Base-by-base conservation (phyloP, 2,888 invertebrate species). In the Amblyjoppa fuscipennis region DNA sequence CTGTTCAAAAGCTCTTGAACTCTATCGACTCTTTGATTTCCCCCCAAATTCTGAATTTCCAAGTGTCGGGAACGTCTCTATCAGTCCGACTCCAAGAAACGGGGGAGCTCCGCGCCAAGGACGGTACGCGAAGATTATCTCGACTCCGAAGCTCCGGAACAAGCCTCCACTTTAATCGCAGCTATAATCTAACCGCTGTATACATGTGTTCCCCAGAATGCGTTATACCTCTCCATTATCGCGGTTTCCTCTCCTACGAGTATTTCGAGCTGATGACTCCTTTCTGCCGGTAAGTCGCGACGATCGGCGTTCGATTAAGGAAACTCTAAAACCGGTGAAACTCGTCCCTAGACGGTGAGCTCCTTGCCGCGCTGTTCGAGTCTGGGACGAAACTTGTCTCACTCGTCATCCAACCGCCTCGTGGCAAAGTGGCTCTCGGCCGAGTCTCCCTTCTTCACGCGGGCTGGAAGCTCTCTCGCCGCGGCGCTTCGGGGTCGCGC, bases 401-500 rank as follows among this genome's bases (percentile, higher is more conserved):
- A 11, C 69, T 81, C 83, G 28, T 41, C 66, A 51, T 70, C 68
- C 56, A 28, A 38, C 41, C 75, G 81, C 81, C 85, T 78, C 70
- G 83, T 66, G 83, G 81, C 74, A 83, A 86, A 86, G 86, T 86
- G 86, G 86, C 86, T 81, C 80, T 86, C 74, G 86, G 86, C 64
- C 83, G 83, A 81, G 31, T 34, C 86, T 87, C 84, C 84, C 81
- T 84, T 86, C 84, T 86, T 82, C 81, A 73, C 61, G 71, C 77
- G 75, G 75, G 77, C 70, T 76, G 75, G 70, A 53, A 75, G 85
- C 88, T 88, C 87, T 87, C 83, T 85, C 85, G 85, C 84, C 81
- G 80, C 84, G 85, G 87, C 86, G 87, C 89, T 89, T 86, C 88
- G 89, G 88, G 87, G 88, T 89, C 88, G 86, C 89, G 88, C 90